phyloP scores from a whole-genome alignment of 1,140 invertebrate genomes.

The Apocrypta bakeri region DNA sequence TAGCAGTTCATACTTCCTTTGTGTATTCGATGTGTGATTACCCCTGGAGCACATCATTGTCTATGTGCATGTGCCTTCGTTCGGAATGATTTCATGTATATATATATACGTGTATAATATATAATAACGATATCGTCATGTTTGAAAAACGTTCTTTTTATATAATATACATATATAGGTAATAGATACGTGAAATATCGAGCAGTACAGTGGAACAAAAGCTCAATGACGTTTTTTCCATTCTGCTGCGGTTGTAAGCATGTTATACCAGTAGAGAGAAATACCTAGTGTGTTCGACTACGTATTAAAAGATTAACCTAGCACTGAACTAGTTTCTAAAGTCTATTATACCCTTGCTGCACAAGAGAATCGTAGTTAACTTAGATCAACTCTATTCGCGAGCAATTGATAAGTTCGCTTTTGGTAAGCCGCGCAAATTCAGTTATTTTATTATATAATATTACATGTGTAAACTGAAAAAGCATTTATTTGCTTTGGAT shows the following conservation, averaged over 20 bases:
- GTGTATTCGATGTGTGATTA: too few relatives aligned
- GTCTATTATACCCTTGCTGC: constrained; percentile 19
- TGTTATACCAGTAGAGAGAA: neutral
- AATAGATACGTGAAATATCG: too few relatives aligned
- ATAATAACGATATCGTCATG: too few relatives aligned
- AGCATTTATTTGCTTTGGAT: too few relatives aligned
- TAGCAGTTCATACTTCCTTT: constrained; percentile 20
- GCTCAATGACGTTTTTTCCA: neutral
- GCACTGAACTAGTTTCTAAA: constrained; percentile 29
- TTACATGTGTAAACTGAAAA: too few relatives aligned
- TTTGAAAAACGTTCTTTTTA: too few relatives aligned
- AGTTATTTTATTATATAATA: neutral
- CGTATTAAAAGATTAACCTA: constrained; percentile 37
- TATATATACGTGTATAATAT: too few relatives aligned
- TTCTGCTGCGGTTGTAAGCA: neutral
- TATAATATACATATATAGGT: too few relatives aligned
- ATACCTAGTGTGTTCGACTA: neutral
- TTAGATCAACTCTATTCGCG: constrained; percentile 10
- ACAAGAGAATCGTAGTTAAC: constrained; percentile 6
- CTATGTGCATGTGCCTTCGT: too few relatives aligned
- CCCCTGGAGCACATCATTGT: neutral
- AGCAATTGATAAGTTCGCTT: constrained; percentile 10
- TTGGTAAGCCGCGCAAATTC: neutral
- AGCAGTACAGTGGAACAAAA: too few relatives aligned
- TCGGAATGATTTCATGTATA: too few relatives aligned